phyloP scores from a whole-genome alignment of 2,113 vertebrate species.

The Varanus komodoensis region DNA sequence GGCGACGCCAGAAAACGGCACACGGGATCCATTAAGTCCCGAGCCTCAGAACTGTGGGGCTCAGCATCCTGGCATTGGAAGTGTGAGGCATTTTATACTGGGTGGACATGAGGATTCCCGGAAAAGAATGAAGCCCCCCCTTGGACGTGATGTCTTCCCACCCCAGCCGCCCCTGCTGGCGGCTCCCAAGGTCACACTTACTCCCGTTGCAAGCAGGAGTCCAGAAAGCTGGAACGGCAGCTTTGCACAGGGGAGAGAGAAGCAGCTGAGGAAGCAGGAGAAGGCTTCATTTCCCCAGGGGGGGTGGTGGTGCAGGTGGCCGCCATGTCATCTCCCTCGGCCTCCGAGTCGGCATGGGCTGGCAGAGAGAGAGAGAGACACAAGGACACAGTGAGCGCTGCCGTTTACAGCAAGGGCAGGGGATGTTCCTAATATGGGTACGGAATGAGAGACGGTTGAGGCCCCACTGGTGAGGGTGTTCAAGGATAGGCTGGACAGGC shows the following conservation, averaged over 20 bases:
- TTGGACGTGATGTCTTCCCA: neutral
- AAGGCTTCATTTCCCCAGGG: neutral
- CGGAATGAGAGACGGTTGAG: too few relatives aligned
- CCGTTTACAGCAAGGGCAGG: too few relatives aligned
- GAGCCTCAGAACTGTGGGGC: too few relatives aligned
- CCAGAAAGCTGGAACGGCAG: constrained; percentile 34
- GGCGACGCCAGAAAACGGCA: too few relatives aligned
- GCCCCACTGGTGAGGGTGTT: too few relatives aligned
- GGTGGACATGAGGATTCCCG: too few relatives aligned
- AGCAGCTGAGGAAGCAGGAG: constrained; percentile 10
- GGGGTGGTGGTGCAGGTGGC: neutral
- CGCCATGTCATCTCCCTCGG: constrained; percentile 46
- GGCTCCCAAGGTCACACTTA: constrained; percentile 71
- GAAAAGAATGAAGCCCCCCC: too few relatives aligned
- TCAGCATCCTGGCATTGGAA: too few relatives aligned
- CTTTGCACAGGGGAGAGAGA: neutral
- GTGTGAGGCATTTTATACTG: too few relatives aligned
- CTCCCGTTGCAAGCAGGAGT: constrained; percentile 68
- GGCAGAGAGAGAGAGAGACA: neutral
- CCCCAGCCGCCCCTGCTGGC: neutral
- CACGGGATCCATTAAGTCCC: too few relatives aligned
- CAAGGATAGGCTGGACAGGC: too few relatives aligned
- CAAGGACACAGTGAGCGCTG: neutral
- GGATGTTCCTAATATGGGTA: too few relatives aligned
- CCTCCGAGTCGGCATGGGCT: constrained; percentile 71